Percentiles rank a stretch among this genome's conserved stretches.
phyloP scores from a whole-genome alignment of 2,113 vertebrate species.

The Gulo gulo region DNA sequence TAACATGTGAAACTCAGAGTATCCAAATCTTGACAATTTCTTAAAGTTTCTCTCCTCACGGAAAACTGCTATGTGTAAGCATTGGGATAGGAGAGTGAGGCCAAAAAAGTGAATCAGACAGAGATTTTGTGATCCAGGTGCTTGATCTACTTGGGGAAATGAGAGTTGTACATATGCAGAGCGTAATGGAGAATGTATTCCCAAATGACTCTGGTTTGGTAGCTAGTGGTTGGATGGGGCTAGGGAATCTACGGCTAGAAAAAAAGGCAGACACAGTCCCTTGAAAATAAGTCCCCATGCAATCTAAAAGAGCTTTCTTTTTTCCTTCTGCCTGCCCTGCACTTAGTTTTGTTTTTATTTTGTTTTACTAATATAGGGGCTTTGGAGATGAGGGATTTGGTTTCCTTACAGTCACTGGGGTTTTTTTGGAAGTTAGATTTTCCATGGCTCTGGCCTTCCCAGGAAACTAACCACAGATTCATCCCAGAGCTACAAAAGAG shows the following conservation, averaged over 20 bases:
- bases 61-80: background rate
- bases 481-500: background rate
- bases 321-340: background rate
- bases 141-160: background rate
- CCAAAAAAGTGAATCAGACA: background rate
- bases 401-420: background rate
- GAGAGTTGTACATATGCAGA: background rate
- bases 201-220: background rate
- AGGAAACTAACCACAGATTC: background rate
- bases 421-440: background rate
- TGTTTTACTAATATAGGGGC: background rate
- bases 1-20: background rate
- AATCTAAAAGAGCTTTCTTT: conserved; percentile 7
- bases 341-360: background rate
- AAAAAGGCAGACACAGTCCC: background rate
- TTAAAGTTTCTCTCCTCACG: background rate
- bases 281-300: background rate
- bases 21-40: background rate
- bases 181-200: background rate
- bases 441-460: background rate
- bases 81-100: background rate
- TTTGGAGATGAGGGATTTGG: background rate
- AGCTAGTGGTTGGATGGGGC: background rate
- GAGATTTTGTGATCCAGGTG: background rate
- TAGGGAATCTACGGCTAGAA: background rate